Percentiles rank a stretch among this genome's conserved stretches.
phyloP scores from a whole-genome alignment of 2,113 vertebrate species.

The Pampusana beccarii region DNA sequence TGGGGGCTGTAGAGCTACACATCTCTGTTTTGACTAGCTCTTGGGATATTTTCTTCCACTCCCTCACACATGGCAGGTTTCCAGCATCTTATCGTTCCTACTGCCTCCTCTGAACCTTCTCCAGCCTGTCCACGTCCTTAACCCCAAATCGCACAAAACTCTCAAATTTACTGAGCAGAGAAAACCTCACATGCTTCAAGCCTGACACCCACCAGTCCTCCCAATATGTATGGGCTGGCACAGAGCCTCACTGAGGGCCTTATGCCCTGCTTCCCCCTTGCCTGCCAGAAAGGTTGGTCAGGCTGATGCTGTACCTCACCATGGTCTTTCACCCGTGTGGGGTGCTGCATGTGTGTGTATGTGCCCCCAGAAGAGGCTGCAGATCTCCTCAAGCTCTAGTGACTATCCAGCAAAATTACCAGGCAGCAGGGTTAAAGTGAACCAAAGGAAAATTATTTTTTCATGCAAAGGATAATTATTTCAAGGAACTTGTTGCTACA shows the following conservation, averaged over 20 bases:
- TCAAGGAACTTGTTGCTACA: not conserved
- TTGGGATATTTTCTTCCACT: not conserved
- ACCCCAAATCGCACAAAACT: not conserved
- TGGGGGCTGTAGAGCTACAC: not conserved
- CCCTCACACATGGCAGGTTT: not conserved
- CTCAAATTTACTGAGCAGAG: not conserved
- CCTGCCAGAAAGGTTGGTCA: not conserved
- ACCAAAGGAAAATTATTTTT: not conserved
- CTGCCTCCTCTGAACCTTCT: not conserved
- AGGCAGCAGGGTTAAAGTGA: not conserved
- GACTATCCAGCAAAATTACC: not conserved
- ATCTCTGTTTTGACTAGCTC: not conserved
- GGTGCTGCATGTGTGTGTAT: not conserved
- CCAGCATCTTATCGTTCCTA: not conserved
- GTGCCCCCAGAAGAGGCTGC: not conserved
- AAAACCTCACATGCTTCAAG: not conserved
- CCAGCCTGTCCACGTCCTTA: not conserved
- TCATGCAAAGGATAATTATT: not conserved
- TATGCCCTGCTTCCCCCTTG: not conserved
- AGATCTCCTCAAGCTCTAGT: not conserved
- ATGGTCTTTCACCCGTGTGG: not conserved
- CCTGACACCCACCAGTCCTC: not conserved
- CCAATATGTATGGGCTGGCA: fast-evolving
- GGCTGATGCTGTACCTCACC: not conserved
- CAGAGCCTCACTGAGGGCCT: not conserved